A percentile compares a stretch with the other conserved stretches of the same genome.
Conservation (phyloP, 2,797 vertebrate species). For the Melanotaenia pygmaea region DNA sequence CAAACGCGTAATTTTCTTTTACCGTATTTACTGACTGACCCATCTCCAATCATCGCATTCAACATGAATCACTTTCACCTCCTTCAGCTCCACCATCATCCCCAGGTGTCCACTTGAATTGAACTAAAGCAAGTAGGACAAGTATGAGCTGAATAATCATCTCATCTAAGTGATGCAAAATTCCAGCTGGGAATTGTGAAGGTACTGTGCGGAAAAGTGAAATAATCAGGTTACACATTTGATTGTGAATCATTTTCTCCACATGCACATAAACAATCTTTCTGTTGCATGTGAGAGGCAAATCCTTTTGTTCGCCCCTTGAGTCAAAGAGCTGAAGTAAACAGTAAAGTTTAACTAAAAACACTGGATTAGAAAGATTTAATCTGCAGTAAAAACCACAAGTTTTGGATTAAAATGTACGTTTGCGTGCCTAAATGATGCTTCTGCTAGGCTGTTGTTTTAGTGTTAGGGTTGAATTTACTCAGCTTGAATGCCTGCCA, state of each 20-base stretch:
- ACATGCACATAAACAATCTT: conserved; percentile 23
- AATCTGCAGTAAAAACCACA: conserved; percentile 35
- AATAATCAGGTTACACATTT: conserved; percentile 26
- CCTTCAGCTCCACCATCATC: conserved; percentile 9
- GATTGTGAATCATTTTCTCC: conserved; percentile 36
- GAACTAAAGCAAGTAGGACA: conserved; percentile 53
- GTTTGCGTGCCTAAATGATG: not conserved
- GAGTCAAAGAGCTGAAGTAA: conserved; percentile 19
- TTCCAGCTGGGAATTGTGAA: conserved; percentile 33
- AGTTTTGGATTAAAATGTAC: conserved; percentile 20
- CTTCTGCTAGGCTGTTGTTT: not conserved
- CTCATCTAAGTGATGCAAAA: conserved; percentile 36
- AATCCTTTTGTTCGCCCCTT: conserved; percentile 37
- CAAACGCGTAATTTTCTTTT: conserved; percentile 53
- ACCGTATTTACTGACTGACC: conserved; percentile 52
- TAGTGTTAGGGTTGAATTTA: conserved; percentile 9
- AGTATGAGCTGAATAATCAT: conserved; percentile 40
- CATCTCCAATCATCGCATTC: conserved; percentile 31
- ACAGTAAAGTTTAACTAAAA: conserved; percentile 16
- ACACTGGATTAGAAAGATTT: not conserved
- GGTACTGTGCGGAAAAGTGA: not conserved
- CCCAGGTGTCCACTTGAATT: conserved; percentile 30
- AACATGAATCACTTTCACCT: conserved; percentile 19
- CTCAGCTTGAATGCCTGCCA: conserved; percentile 25
- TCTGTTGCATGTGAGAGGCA: conserved; percentile 13